Evolutionary conservation across 2,113 vertebrate genomes (phyloP), one percentile per base, ranked within the genome.

Genomic region (Neotoma lepida): DNA sequence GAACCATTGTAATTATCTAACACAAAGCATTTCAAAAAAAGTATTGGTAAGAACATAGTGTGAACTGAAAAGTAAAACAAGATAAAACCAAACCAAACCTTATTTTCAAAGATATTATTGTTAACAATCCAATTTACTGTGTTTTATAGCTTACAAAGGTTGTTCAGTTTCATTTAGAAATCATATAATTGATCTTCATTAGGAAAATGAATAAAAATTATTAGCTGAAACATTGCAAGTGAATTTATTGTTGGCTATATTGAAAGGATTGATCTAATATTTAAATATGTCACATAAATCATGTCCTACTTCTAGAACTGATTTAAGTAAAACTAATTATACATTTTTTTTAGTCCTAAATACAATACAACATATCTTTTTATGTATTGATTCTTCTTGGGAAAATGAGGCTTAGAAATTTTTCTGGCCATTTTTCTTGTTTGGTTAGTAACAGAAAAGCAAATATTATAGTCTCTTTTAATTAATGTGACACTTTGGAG

Each of bases 131-230:
- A 95, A 35, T 39, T 94, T 93, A 18, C 20, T 49, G 82, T 49
- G 88, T 6, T 74, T 64, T 87, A 80, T 7, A 91, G 39, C 28
- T 89, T 93, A 28, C 44, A 86, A 93, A 58, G 10, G 18, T 51
- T 22, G 61, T 81, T 85, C 9, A n/a, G 2, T 56, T 81, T 88
- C 12, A 88, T 76, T 88, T 94, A 74, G 2, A 95, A 90, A 28
- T 74, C 33, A 70, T 41, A 63, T 46, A 76, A 74, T 88, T 89
- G 58, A 86, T 90, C 86, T 71, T 91, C 92, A 93, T 94, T 95
- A 92, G 73, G n/a, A 49, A 95, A 89, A 92, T 89, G 14, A 63
- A 68, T 74, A 88, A 78, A 86, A 91, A 82, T 73, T 71, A 80
- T 58, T 82, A 91, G 86, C 22, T 56, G 68, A 73, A 95, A 91